A percentile compares a stretch with the other conserved stretches of the same genome.
Conservation (phyloP, 2,888 invertebrate genomes). For the Orthosia gothica region DNA sequence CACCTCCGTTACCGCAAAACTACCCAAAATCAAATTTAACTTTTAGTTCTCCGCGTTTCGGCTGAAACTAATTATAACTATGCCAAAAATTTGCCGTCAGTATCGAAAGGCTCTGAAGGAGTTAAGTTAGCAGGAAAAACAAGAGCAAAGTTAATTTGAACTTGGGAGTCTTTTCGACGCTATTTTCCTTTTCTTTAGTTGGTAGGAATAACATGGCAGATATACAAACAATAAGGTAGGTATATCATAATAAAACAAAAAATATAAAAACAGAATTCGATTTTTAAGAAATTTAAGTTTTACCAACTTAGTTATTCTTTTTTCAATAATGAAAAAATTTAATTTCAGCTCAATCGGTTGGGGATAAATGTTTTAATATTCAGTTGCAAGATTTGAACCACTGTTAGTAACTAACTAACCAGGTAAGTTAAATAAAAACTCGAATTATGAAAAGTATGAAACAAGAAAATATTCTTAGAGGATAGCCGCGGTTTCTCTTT, state of each 20-base stretch:
- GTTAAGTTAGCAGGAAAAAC: slow-evolving; percentile 46
- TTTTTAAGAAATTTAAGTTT: background rate
- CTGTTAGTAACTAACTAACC: no score
- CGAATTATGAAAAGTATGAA: no score
- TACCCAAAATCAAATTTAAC: slow-evolving; percentile 61
- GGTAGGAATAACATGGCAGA: background rate
- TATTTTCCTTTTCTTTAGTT: slow-evolving; percentile 5
- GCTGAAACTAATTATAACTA: slow-evolving; percentile 61
- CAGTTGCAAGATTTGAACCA: no score
- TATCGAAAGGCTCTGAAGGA: slow-evolving; percentile 37
- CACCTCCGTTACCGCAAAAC: slow-evolving; percentile 41
- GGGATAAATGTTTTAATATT: no score
- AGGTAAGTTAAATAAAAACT: no score
- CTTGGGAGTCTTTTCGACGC: background rate
- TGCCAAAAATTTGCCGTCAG: slow-evolving; percentile 57
- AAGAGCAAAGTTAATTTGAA: slow-evolving; percentile 54
- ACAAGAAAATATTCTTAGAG: no score
- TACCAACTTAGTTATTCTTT: no score
- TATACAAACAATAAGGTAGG: background rate
- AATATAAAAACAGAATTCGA: background rate
- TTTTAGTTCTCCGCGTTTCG: slow-evolving; percentile 39
- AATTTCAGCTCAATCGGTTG: no score
- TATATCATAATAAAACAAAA: background rate
- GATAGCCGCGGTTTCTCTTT: no score
- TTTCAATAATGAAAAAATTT: no score